phyloP scores from a whole-genome alignment of 2,888 invertebrate genomes.

The Bellardia pandia region DNA sequence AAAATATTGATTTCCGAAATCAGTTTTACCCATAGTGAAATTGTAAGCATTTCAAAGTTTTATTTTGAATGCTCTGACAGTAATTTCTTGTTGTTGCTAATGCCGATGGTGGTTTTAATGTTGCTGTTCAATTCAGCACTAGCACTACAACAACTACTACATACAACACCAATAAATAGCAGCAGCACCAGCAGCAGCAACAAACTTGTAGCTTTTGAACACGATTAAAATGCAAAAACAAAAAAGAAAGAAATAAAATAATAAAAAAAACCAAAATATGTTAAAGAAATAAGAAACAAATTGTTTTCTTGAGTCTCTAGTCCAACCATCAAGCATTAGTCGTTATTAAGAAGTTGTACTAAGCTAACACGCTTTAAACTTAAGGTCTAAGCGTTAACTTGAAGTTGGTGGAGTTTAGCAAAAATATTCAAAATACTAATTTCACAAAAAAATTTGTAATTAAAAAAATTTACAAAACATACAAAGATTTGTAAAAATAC shows the following conservation, averaged over 20 bases:
- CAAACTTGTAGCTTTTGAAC: slow-evolving; percentile 65
- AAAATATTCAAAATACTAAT: slow-evolving; percentile 51
- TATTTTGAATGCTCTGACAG: slow-evolving; percentile 63
- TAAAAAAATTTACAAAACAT: slow-evolving; percentile 18
- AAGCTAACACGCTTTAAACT: slow-evolving; percentile 78
- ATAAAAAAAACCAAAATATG: slow-evolving; percentile 59
- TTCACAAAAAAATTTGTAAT: background rate
- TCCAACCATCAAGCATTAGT: slow-evolving; percentile 76
- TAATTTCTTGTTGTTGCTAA: slow-evolving; percentile 70
- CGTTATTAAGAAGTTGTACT: slow-evolving; percentile 79
- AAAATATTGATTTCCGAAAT: background rate
- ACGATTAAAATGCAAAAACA: slow-evolving; percentile 54
- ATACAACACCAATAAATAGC: slow-evolving; percentile 27
- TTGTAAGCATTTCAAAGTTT: slow-evolving; percentile 66
- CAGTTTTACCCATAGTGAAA: slow-evolving; percentile 30
- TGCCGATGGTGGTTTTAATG: slow-evolving; percentile 58
- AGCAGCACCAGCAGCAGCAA: slow-evolving; percentile 54
- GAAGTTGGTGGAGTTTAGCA: slow-evolving; percentile 63
- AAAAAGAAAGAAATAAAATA: slow-evolving; percentile 12
- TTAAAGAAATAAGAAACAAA: slow-evolving; percentile 73
- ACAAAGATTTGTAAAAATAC: slow-evolving; percentile 42
- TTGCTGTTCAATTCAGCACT: slow-evolving; percentile 57
- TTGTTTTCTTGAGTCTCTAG: slow-evolving; percentile 77
- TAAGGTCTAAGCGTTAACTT: slow-evolving; percentile 68
- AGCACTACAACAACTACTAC: slow-evolving; percentile 30